Base-by-base conservation (phyloP, 2,113 vertebrate genomes). In the Donacobius atricapilla region DNA sequence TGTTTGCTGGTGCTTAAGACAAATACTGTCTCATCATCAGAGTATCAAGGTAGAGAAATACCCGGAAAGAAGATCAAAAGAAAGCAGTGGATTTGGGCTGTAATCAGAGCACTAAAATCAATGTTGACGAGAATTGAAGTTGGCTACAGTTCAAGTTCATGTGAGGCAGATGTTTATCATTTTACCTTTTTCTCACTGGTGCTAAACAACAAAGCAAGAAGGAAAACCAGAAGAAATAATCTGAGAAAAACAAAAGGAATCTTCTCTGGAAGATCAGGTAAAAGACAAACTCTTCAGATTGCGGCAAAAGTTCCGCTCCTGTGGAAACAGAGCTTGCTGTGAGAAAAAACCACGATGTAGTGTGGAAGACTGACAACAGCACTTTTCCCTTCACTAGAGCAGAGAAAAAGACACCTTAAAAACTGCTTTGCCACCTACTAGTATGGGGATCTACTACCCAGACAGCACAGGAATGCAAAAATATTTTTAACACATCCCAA, bases 51-150 rank as follows among this genome's bases (percentile, higher is more conserved):
- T 92, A 93, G 90, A 92, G 83, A 27, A 89, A 94, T 89, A 68
- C 57, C 75, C 88, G 87, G 64, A 39, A 82, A 87, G 81, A 83
- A 95, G 94, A 96, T 96, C 86, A 96, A 96, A 97, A 85, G 85
- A 75, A 75, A 90, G 85, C 65, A 68, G 47, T 35, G 79, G 56
- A 70, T 66, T 83, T 1, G 31, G 69, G 64, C 76, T 92, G 81
- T 93, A 96, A 93, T 93, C 86, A 84, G 51, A 90, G 90, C 83
- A 91, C 86, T 94, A 90, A 96, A 93, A 90, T 81, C 92, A 48
- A 66, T 93, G 86, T 78, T 89, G 91, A 92, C 0, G 15, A 81
- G 86, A 93, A 83, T 84, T 44, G 64, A 79, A 96, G 68, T 45
- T 95, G 92, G 93, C 92, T 89, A 69, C 44, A 71, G 54, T 78